These are phyloP conservation scores for Gouania willdenowi DNA, from an alignment of 2,797 vertebrate genomes.

Conservation along the genomic window DNA sequence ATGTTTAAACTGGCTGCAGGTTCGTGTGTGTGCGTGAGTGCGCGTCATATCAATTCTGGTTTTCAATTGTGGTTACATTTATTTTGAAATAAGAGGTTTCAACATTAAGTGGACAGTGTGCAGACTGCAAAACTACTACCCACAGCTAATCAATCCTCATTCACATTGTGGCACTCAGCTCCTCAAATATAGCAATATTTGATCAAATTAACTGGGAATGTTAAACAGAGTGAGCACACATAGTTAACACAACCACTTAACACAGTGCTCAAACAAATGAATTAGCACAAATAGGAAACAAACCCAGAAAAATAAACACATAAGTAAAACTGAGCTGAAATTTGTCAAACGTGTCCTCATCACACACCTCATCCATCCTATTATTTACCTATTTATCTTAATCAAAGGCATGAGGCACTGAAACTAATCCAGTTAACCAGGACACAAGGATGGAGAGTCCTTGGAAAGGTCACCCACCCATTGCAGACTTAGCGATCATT, in stretches of 20 bases:
- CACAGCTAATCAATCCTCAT: constrained; percentile 44
- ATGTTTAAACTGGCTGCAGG: constrained; percentile 11
- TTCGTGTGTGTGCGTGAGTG: background rate
- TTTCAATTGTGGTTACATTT: constrained; percentile 20
- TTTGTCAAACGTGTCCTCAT: too few relatives aligned
- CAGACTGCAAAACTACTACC: constrained; percentile 30
- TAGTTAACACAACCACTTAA: constrained; percentile 11
- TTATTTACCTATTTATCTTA: too few relatives aligned
- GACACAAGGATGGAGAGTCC: too few relatives aligned
- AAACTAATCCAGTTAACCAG: too few relatives aligned
- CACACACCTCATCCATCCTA: too few relatives aligned
- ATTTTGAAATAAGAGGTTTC: constrained; percentile 40
- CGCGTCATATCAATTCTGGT: background rate
- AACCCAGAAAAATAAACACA: background rate
- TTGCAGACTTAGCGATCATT: too few relatives aligned
- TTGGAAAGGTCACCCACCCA: too few relatives aligned
- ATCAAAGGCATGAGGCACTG: too few relatives aligned
- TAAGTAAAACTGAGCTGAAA: background rate
- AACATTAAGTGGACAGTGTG: constrained; percentile 30
- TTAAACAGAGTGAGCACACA: constrained; percentile 8
- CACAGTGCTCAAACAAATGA: constrained; percentile 18
- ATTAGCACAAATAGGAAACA: constrained; percentile 7
- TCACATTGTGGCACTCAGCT: constrained; percentile 33
- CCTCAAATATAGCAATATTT: constrained; percentile 42
- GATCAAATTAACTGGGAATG: constrained; percentile 36